phyloP scores from a whole-genome alignment of 2,113 vertebrate species.

The Paedocypris sp. region DNA sequence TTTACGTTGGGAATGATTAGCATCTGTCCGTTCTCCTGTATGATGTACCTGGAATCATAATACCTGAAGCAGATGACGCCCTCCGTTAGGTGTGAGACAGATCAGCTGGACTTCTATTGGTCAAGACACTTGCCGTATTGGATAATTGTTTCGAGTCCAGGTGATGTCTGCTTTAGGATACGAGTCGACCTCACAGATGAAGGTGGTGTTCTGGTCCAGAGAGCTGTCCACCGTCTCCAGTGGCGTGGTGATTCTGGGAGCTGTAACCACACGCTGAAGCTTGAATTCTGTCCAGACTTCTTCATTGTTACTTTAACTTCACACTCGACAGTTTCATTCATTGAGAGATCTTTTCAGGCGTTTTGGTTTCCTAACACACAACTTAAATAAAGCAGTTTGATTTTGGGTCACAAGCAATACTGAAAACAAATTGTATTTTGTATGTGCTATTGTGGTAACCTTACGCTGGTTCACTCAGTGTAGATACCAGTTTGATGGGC shows the following conservation, averaged over 20 bases:
- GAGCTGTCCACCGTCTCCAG: slow-evolving; percentile 83
- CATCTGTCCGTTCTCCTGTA: slow-evolving; percentile 81
- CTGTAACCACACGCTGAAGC: slow-evolving; percentile 42
- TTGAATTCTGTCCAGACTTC: neutral
- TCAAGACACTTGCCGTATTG: slow-evolving; percentile 65
- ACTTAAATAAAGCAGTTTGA: too few species aligned
- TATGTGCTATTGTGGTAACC: too few species aligned
- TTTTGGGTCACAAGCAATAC: too few species aligned
- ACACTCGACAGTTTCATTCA: too few species aligned
- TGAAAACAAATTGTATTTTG: too few species aligned
- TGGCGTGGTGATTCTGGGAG: slow-evolving; percentile 78
- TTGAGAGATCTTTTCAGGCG: too few species aligned
- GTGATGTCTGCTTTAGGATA: slow-evolving; percentile 77
- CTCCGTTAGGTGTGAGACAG: too few species aligned
- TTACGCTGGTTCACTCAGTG: too few species aligned
- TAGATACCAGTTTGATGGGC: too few species aligned
- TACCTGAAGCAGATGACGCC: slow-evolving; percentile 63
- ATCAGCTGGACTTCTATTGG: neutral
- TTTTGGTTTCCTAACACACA: too few species aligned
- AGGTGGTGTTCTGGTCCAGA: slow-evolving; percentile 84
- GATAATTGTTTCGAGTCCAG: slow-evolving; percentile 91
- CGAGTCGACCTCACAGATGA: slow-evolving; percentile 90
- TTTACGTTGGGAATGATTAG: slow-evolving; percentile 79
- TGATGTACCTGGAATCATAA: slow-evolving; percentile 81
- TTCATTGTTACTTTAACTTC: too few species aligned